Conservation (phyloP, 2,113 vertebrate species). For the Anser cygnoides region DNA sequence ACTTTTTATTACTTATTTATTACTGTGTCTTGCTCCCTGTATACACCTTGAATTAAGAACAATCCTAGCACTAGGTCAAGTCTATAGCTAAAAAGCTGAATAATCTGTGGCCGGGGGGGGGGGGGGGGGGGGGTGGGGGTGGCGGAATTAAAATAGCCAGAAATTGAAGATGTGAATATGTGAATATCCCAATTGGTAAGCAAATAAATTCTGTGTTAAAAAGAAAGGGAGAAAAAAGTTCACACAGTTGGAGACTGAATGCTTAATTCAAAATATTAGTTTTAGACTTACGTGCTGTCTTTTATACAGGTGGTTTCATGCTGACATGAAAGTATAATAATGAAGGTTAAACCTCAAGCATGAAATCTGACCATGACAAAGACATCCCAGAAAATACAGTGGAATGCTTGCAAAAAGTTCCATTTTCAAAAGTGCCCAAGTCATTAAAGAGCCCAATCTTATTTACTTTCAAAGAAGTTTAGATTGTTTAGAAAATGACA, state of each 20-base stretch:
- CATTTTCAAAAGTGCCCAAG: neutral
- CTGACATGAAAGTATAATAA: neutral
- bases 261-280: constrained; percentile 16
- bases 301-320: neutral
- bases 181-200: neutral
- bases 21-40: neutral
- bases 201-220: constrained; percentile 12
- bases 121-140: too few relatives aligned
- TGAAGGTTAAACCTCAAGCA: neutral
- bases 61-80: neutral
- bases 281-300: neutral
- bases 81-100: neutral
- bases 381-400: neutral
- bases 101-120: neutral
- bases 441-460: neutral
- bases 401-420: neutral
- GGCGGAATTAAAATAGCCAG: neutral
- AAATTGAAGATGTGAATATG: neutral
- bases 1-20: neutral
- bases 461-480: neutral
- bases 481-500: neutral
- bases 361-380: neutral
- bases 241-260: neutral
- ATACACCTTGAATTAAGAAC: neutral
- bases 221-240: neutral